A percentile compares a stretch with the other conserved stretches of the same genome.
Conservation (phyloP, 2,888 invertebrate genomes). For the Amiota minor region DNA sequence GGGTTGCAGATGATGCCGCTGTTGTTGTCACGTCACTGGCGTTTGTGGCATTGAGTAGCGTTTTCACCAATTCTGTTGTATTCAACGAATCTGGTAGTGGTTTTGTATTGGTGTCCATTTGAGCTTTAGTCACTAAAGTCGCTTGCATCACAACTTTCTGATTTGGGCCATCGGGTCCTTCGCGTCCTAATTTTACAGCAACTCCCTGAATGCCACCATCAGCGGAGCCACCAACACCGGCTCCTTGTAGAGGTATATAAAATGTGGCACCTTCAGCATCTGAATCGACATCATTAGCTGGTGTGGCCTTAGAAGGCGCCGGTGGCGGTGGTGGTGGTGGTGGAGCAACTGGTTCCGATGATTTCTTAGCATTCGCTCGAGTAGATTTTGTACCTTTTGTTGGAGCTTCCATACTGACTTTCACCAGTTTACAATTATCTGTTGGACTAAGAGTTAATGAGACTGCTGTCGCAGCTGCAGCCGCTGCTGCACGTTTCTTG, state of each 20-base stretch:
- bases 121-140: constrained; percentile 79
- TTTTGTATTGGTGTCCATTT: constrained; percentile 72
- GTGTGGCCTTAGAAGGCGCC: background rate
- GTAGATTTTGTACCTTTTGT: background rate
- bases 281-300: constrained; percentile 72
- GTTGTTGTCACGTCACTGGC: constrained; percentile 44
- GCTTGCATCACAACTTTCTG: constrained; percentile 79
- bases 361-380: constrained; percentile 46
- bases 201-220: constrained; percentile 77
- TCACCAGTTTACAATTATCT: constrained; percentile 75
- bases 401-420: constrained; percentile 75
- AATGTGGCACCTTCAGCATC: constrained; percentile 77
- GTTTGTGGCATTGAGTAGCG: constrained; percentile 62
- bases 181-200: constrained; percentile 79
- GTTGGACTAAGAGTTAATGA: constrained; percentile 72
- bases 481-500: constrained; percentile 59
- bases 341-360: constrained; percentile 52
- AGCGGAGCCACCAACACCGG: constrained; percentile 63
- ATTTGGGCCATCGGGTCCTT: constrained; percentile 78
- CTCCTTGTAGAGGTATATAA: constrained; percentile 78
- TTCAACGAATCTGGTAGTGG: constrained; percentile 71
- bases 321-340: constrained; percentile 19
- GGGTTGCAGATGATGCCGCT: constrained; percentile 8
- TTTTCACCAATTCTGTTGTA: constrained; percentile 72
- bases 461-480: constrained; percentile 65